phyloP scores from a whole-genome alignment of 2,888 invertebrate genomes.

The Arenicola marina region DNA sequence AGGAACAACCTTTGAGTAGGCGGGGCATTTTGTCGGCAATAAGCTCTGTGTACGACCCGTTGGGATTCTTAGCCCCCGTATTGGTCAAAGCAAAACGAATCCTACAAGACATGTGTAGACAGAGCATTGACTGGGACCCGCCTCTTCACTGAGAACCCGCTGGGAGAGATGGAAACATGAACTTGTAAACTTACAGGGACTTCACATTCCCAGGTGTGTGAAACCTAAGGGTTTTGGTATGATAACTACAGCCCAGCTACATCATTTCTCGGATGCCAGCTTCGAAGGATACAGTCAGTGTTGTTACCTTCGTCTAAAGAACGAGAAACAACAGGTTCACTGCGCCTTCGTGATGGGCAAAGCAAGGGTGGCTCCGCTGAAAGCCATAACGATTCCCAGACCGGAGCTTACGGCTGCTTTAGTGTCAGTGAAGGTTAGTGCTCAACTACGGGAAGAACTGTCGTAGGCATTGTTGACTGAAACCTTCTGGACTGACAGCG shows the following conservation, averaged over 20 bases:
- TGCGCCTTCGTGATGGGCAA: slow-evolving; percentile 34
- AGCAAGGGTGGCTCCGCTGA: slow-evolving; percentile 31
- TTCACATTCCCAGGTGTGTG: slow-evolving; percentile 6
- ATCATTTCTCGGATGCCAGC: slow-evolving; percentile 37
- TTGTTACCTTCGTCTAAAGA: slow-evolving; percentile 22
- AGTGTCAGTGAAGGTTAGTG: slow-evolving; percentile 10
- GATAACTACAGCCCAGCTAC: slow-evolving; percentile 19
- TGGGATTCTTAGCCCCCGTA: slow-evolving; percentile 36
- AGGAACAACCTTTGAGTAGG: slow-evolving; percentile 29
- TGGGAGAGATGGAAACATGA: not conserved
- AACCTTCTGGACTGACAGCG: slow-evolving; percentile 31
- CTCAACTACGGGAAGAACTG: not conserved
- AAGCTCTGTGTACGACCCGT: slow-evolving; percentile 34
- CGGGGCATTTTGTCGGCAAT: slow-evolving; percentile 34
- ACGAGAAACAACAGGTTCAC: slow-evolving; percentile 16
- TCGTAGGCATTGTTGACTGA: not conserved
- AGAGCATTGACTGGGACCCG: slow-evolving; percentile 29
- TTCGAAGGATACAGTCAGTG: slow-evolving; percentile 28
- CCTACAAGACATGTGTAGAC: slow-evolving; percentile 30
- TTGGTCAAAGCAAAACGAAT: slow-evolving; percentile 29
- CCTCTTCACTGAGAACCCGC: slow-evolving; percentile 18
- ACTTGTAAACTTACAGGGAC: not conserved
- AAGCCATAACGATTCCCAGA: slow-evolving; percentile 29
- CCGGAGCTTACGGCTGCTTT: slow-evolving; percentile 33
- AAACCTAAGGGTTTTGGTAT: slow-evolving; percentile 30